Evolutionary conservation across 2,888 invertebrate species (phyloP).

Genomic region (Gryllus longicercus): DNA sequence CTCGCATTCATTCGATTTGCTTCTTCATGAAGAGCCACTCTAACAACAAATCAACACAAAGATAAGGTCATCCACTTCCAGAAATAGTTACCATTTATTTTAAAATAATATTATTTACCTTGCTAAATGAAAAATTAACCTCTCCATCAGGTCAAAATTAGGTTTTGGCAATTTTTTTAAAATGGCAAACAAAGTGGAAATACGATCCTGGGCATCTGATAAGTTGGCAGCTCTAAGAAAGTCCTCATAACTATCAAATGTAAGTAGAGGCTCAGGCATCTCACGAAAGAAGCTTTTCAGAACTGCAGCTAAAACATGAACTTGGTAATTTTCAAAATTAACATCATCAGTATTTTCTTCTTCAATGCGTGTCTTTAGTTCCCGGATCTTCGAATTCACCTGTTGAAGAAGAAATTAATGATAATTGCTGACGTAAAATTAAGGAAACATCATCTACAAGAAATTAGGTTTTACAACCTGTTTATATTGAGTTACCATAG

Average conservation of each 20-base stretch:
- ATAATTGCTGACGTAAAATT: background rate
- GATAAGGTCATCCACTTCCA: background rate
- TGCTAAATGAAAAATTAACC: slow-evolving; percentile 88
- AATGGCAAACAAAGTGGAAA: slow-evolving; percentile 80
- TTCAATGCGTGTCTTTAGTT: slow-evolving; percentile 71
- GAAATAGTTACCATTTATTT: background rate
- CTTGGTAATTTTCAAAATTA: slow-evolving; percentile 74
- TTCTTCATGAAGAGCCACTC: slow-evolving; percentile 81
- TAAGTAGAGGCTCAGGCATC: slow-evolving; percentile 88
- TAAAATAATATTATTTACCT: slow-evolving; percentile 46
- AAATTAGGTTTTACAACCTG: no score
- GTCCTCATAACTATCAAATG: slow-evolving; percentile 92
- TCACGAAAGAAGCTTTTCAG: slow-evolving; percentile 87
- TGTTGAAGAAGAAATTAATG: slow-evolving; percentile 31
- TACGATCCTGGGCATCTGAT: slow-evolving; percentile 73
- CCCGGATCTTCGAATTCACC: slow-evolving; percentile 67
- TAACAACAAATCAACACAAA: slow-evolving; percentile 37
- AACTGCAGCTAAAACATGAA: slow-evolving; percentile 86
- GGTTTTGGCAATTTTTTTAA: slow-evolving; percentile 83
- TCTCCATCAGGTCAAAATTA: slow-evolving; percentile 86
- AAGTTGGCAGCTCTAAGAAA: slow-evolving; percentile 86
- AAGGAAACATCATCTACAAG: no score
- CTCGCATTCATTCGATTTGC: slow-evolving; percentile 90
- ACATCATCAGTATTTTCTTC: slow-evolving; percentile 68
- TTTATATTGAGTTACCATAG: no score